These are phyloP conservation scores for Drepana arcuata DNA, from an alignment of 1,140 invertebrate species.

Conservation along the genomic window DNA sequence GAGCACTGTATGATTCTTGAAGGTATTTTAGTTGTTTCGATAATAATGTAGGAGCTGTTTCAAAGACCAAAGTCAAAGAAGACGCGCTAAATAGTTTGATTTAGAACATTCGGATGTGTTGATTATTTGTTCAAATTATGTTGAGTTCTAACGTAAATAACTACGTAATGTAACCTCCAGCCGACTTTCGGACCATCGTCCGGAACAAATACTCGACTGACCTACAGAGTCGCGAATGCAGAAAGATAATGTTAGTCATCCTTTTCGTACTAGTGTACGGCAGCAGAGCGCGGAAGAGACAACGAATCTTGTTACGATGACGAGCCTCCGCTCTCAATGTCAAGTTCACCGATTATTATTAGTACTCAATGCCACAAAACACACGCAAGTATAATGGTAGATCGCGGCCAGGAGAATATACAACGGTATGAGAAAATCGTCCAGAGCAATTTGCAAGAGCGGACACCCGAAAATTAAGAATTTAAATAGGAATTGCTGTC, in stretches of 20 bases:
- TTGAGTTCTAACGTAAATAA: conserved; percentile 41
- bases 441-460: too few relatives aligned
- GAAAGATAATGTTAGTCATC: conserved; percentile 46
- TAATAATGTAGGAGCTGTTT: too few relatives aligned
- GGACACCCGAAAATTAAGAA: too few relatives aligned
- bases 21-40: too few relatives aligned
- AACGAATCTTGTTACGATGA: conserved; percentile 53
- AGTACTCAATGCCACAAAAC: conserved; percentile 67
- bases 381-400: conserved; percentile 48
- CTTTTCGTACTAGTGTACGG: conserved; percentile 30
- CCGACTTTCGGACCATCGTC: conserved; percentile 67
- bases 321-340: conserved; percentile 68
- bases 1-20: too few relatives aligned
- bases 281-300: conserved; percentile 39
- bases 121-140: conserved; percentile 25
- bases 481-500: too few relatives aligned
- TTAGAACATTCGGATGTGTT: conserved; percentile 6
- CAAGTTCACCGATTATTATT: conserved; percentile 72
- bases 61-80: too few relatives aligned
- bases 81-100: conserved; percentile 12
- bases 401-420: conserved; percentile 28
- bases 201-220: conserved; percentile 68
- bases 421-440: conserved; percentile 15
- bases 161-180: conserved; percentile 65
- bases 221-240: conserved; percentile 62